Conservation (phyloP, 2,888 invertebrate genomes). For the Dryocosmus kuriphilus region DNA sequence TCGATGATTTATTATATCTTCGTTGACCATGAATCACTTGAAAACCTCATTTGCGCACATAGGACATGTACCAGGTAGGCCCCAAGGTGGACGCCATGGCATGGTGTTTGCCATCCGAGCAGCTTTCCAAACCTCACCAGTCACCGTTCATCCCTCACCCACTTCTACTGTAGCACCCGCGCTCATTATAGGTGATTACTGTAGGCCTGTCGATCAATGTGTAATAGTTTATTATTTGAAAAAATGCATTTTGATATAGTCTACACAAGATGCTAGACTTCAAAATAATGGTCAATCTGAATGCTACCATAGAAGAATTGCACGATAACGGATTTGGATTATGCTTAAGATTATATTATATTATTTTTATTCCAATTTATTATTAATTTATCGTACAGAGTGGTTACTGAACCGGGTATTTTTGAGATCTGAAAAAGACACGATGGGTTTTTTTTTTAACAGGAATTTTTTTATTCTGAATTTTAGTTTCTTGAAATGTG, state of each 20-base stretch:
- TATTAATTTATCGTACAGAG: too few relatives aligned
- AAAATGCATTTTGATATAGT: conserved; percentile 41
- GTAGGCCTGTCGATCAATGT: conserved; percentile 68
- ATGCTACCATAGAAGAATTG: conserved; percentile 3
- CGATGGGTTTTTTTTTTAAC: too few relatives aligned
- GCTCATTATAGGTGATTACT: conserved; percentile 77
- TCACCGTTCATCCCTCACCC: conserved; percentile 75
- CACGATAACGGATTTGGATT: neutral
- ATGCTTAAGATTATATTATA: neutral
- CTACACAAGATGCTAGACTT: conserved; percentile 17
- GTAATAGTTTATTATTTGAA: conserved; percentile 50
- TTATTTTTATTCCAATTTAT: neutral
- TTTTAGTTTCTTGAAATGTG: too few relatives aligned
- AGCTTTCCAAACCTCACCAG: conserved; percentile 74
- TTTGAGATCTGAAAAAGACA: too few relatives aligned
- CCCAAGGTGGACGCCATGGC: conserved; percentile 83
- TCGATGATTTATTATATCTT: neutral
- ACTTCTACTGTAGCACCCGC: conserved; percentile 76
- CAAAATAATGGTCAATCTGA: neutral
- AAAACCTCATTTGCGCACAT: conserved; percentile 70
- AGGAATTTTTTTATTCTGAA: too few relatives aligned
- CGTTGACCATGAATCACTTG: conserved; percentile 43
- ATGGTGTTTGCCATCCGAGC: conserved; percentile 82
- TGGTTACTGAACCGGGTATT: too few relatives aligned
- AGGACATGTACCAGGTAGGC: conserved; percentile 83